Conservation (phyloP, 2,888 invertebrate genomes). For the Cryptocephalus primarius region DNA sequence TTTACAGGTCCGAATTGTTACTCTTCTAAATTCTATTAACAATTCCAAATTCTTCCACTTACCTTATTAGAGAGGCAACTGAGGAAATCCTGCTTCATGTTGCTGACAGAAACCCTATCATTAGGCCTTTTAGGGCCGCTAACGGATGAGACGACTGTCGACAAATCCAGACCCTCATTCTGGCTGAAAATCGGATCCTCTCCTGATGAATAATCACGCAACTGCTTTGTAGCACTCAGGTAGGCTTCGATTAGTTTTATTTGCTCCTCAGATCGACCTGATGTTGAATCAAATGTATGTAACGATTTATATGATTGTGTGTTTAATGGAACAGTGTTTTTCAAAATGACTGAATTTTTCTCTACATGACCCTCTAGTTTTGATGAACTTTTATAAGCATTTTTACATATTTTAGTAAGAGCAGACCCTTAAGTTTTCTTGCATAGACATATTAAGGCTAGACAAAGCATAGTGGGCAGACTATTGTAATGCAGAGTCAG, state of each 20-base stretch:
- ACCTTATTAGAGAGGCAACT: constrained; percentile 82
- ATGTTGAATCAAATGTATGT: not conserved
- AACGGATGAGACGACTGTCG: constrained; percentile 84
- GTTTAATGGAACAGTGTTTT: not conserved
- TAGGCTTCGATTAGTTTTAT: constrained; percentile 72
- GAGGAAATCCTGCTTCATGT: constrained; percentile 84
- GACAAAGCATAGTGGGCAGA: too few relatives aligned
- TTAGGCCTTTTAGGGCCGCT: constrained; percentile 97
- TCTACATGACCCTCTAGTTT: too few relatives aligned
- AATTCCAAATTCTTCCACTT: constrained; percentile 16
- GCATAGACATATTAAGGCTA: too few relatives aligned
- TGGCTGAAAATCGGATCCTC: constrained; percentile 76
- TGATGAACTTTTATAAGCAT: too few relatives aligned
- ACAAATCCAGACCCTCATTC: constrained; percentile 75
- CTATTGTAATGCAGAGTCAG: too few relatives aligned
- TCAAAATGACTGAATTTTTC: too few relatives aligned
- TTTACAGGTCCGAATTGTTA: too few relatives aligned
- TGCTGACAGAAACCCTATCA: constrained; percentile 81
- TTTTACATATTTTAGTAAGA: too few relatives aligned
- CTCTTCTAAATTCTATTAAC: too few relatives aligned
- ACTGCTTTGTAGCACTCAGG: constrained; percentile 67
- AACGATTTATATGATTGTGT: not conserved
- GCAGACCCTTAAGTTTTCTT: too few relatives aligned
- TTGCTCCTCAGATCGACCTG: constrained; percentile 71
- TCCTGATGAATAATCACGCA: constrained; percentile 67